These are phyloP conservation scores for Lanistes nyassanus DNA, from an alignment of 1,140 invertebrate genomes.

Conservation along the genomic window DNA sequence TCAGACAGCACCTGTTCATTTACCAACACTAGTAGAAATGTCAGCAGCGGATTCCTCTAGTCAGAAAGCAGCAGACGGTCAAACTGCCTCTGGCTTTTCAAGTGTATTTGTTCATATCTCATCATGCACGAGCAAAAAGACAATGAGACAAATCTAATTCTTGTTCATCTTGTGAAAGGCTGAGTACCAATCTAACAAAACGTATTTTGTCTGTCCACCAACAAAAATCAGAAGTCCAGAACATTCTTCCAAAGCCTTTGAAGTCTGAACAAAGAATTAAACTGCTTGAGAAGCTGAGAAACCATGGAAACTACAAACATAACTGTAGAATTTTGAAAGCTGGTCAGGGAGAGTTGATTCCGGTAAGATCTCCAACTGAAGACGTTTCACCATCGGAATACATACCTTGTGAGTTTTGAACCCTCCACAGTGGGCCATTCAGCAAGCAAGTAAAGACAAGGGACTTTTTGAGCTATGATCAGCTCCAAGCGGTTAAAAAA, in stretches of 20 bases:
- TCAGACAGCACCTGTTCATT: too few species aligned
- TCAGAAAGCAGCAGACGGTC: too few species aligned
- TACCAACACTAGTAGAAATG: too few species aligned
- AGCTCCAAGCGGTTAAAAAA: not conserved
- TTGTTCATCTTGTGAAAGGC: not conserved
- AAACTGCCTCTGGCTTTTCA: too few species aligned
- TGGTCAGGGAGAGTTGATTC: not conserved
- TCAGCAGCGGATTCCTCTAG: too few species aligned
- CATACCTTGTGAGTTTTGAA: constrained; percentile 13
- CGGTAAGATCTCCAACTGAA: not conserved
- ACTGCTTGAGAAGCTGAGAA: not conserved
- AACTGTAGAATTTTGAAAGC: too few species aligned
- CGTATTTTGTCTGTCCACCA: constrained; percentile 3
- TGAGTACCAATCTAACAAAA: not conserved
- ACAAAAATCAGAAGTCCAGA: not conserved
- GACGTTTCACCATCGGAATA: not conserved
- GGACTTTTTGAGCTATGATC: not conserved
- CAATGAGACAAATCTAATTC: constrained; percentile 1
- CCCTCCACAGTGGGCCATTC: not conserved
- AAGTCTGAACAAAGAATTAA: too few species aligned
- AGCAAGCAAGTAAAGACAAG: not conserved
- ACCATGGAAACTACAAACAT: not conserved
- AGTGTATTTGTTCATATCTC: too few species aligned
- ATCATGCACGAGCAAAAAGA: too few species aligned
- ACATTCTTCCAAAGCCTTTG: not conserved